Evolutionary conservation across 2,113 vertebrate genomes (phyloP), one percentile per base, ranked within the genome.

Genomic region (Anthoscopus minutus): DNA sequence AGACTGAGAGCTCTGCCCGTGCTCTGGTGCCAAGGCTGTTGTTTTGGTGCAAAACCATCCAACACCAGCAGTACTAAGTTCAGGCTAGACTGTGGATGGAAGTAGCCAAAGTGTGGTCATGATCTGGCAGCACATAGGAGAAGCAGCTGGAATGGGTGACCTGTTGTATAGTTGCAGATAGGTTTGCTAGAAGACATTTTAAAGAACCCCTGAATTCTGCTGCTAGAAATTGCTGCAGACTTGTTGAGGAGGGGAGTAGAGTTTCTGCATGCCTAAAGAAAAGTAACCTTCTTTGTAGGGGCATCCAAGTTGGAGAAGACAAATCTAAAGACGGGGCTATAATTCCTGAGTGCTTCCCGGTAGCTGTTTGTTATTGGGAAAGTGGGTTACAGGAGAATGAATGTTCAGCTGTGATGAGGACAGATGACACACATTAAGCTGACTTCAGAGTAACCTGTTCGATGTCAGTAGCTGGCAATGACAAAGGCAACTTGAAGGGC

Each of bases 141-240:
- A 31, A 80, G 38, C 54, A 77, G 42, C 60, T 88, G 67, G 33
- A 82, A n/a, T 47, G 8, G 20, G 4, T 72, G 62, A 11, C 7
- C 0, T 30, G 17, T 35, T 74, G 6, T 37, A 5, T 37, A 38
- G 13, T 45, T 0, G 0, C 38, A 50, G 40, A 16, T 7, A 13
- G 18, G 22, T 64, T 89, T 78, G 13, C 38, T 67, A 8, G 47
- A 70, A 66, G 60, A 42, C 5, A 4, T 40, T 44, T 77, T 23
- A 77, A 65, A 66, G 56, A 53, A 45, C 7, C 18, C 9, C 22
- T 73, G 25, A 58, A 38, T 83, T 88, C 48, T 87, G 15, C 44
- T 62, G 18, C 13, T 78, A 38, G 38, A 45, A 74, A 51, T 64
- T 38, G 25, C 65, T 73, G 30, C 18, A 47, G 3, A 23, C 17